Evolutionary conservation across 1,140 invertebrate genomes (phyloP).

Genomic region (Drosophila grimshawi): DNA sequence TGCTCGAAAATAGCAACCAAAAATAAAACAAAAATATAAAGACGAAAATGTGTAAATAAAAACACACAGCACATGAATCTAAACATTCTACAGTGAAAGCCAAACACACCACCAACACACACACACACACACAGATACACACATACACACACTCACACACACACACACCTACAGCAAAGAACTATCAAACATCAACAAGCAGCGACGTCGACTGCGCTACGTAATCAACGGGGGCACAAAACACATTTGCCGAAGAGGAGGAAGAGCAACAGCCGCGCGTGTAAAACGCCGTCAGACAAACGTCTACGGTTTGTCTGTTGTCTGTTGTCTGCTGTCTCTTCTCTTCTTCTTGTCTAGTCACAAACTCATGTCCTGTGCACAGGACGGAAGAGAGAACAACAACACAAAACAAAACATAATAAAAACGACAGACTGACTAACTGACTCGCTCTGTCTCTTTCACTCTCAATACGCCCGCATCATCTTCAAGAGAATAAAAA

Average conservation of each 20-base stretch:
- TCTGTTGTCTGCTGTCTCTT: slow-evolving; percentile 14
- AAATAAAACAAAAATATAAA: slow-evolving; percentile 25
- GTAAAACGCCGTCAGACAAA: slow-evolving; percentile 30
- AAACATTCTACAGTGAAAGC: slow-evolving; percentile 60
- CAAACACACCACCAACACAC: slow-evolving; percentile 46
- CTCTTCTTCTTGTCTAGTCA: background rate
- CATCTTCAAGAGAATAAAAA: background rate
- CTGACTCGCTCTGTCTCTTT: slow-evolving; percentile 19
- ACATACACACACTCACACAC: slow-evolving; percentile 9
- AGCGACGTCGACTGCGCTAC: slow-evolving; percentile 33
- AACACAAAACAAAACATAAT: background rate
- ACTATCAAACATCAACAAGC: slow-evolving; percentile 52
- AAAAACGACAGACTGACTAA: slow-evolving; percentile 15
- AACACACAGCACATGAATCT: slow-evolving; percentile 51
- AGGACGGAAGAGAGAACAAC: background rate
- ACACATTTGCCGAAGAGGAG: slow-evolving; percentile 13
- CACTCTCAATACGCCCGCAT: background rate
- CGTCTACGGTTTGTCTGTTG: slow-evolving; percentile 36
- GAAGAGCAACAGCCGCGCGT: slow-evolving; percentile 20
- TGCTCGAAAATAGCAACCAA: slow-evolving; percentile 44
- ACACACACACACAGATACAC: slow-evolving; percentile 20
- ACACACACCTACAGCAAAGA: slow-evolving; percentile 38
- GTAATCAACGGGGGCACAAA: slow-evolving; percentile 38
- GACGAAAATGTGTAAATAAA: slow-evolving; percentile 51
- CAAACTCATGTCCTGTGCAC: slow-evolving; percentile 40